A percentile compares a stretch with the other conserved stretches of the same genome.
These are phyloP conservation scores for Hepsetus odoe DNA, from an alignment of 2,113 vertebrate genomes.

Conservation along the genomic window DNA sequence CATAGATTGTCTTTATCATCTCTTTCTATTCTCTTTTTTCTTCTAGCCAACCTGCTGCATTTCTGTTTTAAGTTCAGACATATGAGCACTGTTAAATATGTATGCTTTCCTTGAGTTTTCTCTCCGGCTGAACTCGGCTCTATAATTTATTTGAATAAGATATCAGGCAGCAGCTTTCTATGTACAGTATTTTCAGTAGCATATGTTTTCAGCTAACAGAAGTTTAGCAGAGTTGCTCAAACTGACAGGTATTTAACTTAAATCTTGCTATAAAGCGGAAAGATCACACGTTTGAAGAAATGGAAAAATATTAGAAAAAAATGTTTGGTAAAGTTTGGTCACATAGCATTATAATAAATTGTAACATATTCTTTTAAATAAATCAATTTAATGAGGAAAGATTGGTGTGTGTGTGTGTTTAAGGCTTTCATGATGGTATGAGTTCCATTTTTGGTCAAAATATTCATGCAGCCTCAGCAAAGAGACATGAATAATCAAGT, in stretches of 20 bases:
- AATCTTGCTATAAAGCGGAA: background rate
- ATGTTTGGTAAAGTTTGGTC: conserved; percentile 60
- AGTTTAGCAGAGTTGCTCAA: background rate
- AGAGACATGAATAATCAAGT: too few species aligned
- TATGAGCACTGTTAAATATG: background rate
- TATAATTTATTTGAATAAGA: conserved; percentile 52
- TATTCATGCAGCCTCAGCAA: too few species aligned
- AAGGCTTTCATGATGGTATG: too few species aligned
- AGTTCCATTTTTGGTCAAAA: rapidly evolving
- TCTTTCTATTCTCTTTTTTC: conserved; percentile 50
- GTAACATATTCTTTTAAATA: conserved; percentile 90
- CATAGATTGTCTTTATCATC: conserved; percentile 51
- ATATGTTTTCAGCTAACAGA: conserved; percentile 35
- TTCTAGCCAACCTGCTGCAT: conserved; percentile 25
- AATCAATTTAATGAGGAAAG: conserved; percentile 81
- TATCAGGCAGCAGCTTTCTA: conserved; percentile 36
- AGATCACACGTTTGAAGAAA: conserved; percentile 17
- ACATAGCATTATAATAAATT: conserved; percentile 81
- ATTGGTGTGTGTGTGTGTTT: background rate
- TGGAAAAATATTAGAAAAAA: conserved; percentile 12
- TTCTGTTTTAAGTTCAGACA: conserved; percentile 23
- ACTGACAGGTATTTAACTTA: conserved; percentile 10
- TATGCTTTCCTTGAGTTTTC: conserved; percentile 33
- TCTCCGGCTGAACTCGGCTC: conserved; percentile 29
- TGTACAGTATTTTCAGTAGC: conserved; percentile 53